These are phyloP conservation scores for Mohoua ochrocephala DNA, from an alignment of 2,113 vertebrate species.

Conservation along the genomic window DNA sequence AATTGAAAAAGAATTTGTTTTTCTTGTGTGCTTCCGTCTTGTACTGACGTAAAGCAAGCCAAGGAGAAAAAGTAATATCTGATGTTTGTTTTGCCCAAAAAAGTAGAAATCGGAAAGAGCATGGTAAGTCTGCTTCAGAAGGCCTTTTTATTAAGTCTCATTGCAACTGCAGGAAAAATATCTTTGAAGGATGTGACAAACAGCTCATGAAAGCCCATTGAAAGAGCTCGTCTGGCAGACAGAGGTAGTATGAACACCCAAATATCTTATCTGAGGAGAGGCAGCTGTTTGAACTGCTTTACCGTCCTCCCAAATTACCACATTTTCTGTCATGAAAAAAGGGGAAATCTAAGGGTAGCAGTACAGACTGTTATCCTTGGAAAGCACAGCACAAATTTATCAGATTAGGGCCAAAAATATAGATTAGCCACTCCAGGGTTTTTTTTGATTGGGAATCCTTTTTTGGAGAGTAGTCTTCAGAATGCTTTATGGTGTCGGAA, in stretches of 20 bases:
- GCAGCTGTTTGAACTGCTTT: conserved; percentile 30
- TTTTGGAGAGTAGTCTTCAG: background rate
- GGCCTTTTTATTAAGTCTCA: background rate
- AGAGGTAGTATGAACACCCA: background rate
- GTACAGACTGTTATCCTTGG: background rate
- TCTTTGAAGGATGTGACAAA: conserved; percentile 10
- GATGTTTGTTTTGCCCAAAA: conserved; percentile 32
- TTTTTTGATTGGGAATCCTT: background rate
- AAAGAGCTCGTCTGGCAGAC: conserved; percentile 23
- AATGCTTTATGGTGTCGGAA: background rate
- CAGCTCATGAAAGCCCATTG: background rate
- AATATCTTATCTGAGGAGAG: conserved; percentile 52
- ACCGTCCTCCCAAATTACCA: background rate
- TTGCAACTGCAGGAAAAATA: conserved; percentile 7
- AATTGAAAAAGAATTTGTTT: conserved; percentile 34
- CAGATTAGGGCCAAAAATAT: background rate
- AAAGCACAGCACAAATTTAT: background rate
- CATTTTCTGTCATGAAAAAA: background rate
- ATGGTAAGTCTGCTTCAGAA: background rate
- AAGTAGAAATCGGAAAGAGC: background rate
- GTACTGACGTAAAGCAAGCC: background rate
- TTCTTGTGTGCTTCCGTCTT: background rate
- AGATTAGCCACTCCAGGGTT: background rate
- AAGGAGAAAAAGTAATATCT: background rate
- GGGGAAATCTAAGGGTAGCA: background rate